Conservation (phyloP, 2,113 vertebrate genomes). For the Leptocoma aspasia region DNA sequence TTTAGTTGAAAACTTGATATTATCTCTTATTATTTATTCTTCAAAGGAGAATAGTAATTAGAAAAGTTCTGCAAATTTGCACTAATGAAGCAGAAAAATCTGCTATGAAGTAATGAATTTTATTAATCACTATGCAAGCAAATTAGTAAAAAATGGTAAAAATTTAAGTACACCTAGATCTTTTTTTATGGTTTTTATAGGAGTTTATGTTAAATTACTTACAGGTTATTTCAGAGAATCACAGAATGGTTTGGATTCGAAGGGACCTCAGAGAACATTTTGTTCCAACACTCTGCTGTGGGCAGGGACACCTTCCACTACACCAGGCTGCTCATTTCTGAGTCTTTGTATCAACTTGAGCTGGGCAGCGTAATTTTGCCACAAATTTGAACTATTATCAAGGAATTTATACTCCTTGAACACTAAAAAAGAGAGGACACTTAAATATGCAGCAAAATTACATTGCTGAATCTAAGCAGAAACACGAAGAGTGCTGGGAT, state of each 20-base stretch:
- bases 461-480: neutral
- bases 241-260: neutral
- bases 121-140: neutral
- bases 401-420: neutral
- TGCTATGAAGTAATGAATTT: neutral
- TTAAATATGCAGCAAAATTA: neutral
- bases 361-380: neutral
- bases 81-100: conserved; percentile 56
- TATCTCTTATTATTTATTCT: conserved; percentile 46
- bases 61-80: conserved; percentile 58
- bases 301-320: neutral
- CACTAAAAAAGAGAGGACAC: neutral
- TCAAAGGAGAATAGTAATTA: conserved; percentile 44
- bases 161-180: neutral
- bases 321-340: neutral
- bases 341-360: neutral
- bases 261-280: neutral
- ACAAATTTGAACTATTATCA: neutral
- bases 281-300: neutral
- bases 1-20: conserved; percentile 1
- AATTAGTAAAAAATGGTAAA: neutral
- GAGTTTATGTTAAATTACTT: neutral
- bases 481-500: neutral
- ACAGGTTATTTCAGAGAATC: neutral
- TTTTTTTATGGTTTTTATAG: neutral